These are phyloP conservation scores for Varanus komodoensis DNA, from an alignment of 2,113 vertebrate species.

Conservation along the genomic window DNA sequence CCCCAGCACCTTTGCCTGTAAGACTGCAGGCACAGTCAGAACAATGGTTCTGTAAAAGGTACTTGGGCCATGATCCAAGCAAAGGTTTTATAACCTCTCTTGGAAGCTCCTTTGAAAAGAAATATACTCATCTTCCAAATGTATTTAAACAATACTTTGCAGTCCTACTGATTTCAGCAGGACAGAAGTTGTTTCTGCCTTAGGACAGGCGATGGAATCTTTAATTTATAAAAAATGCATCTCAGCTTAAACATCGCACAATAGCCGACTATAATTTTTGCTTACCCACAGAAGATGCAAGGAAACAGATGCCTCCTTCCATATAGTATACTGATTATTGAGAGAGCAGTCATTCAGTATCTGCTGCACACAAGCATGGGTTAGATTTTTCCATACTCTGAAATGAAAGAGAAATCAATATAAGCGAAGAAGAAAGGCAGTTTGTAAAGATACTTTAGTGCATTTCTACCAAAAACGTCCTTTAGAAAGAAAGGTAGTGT, in stretches of 20 bases:
- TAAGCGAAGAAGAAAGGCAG: slow-evolving; percentile 17
- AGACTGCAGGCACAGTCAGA: no score
- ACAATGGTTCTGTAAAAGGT: no score
- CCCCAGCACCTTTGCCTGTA: no score
- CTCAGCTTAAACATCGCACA: slow-evolving; percentile 16
- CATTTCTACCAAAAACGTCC: background rate
- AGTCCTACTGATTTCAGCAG: no score
- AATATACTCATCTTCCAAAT: no score
- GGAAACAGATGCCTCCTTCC: slow-evolving; percentile 27
- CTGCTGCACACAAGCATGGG: background rate
- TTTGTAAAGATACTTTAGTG: background rate
- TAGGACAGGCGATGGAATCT: background rate
- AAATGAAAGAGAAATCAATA: slow-evolving; percentile 22
- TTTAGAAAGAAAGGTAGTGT: background rate
- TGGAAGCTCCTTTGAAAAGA: no score
- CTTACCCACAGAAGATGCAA: slow-evolving; percentile 16
- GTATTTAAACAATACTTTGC: no score
- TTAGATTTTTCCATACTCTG: slow-evolving; percentile 27
- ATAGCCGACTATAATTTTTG: background rate
- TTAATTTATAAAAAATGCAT: slow-evolving; percentile 27
- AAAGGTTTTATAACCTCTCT: no score
- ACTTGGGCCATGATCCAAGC: no score
- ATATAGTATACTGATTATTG: slow-evolving; percentile 1
- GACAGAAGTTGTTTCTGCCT: background rate
- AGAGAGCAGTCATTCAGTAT: background rate